A percentile compares a stretch with the other conserved stretches of the same genome.
Evolutionary conservation across 2,888 invertebrate species (phyloP).

Genomic region (Drosophila borborema): DNA sequence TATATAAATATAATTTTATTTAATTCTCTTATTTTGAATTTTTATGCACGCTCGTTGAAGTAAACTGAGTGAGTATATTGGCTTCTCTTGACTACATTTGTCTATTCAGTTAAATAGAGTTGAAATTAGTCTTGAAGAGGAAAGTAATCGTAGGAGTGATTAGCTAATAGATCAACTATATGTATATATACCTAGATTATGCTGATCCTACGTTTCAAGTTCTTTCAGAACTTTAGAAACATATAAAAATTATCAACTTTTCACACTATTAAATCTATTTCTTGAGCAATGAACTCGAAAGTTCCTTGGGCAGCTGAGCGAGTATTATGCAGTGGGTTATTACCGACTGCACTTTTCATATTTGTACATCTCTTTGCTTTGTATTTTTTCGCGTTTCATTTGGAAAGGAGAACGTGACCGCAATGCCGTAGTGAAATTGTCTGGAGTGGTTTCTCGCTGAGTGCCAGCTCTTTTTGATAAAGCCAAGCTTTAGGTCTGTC

Average conservation of each 20-base stretch:
- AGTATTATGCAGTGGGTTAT: background rate
- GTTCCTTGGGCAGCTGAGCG: background rate
- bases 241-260: background rate
- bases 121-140: background rate
- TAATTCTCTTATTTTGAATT: slow-evolving; percentile 12
- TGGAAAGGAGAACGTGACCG: slow-evolving; percentile 76
- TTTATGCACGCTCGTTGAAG: background rate
- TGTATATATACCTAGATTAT: background rate
- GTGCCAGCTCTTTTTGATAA: slow-evolving; percentile 47
- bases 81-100: background rate
- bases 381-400: slow-evolving; percentile 25
- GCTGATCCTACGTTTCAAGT: background rate
- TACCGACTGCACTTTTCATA: background rate
- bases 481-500: slow-evolving; percentile 30
- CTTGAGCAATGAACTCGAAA: too few relatives aligned
- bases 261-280: background rate
- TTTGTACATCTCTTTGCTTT: slow-evolving; percentile 14
- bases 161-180: background rate
- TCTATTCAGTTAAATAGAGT: background rate
- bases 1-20: slow-evolving; percentile 34
- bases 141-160: background rate
- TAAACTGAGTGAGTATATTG: background rate
- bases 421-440: slow-evolving; percentile 68
- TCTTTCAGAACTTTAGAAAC: background rate
- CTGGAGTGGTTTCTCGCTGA: slow-evolving; percentile 48